Base-by-base conservation (phyloP, 1,140 invertebrate genomes). In the Sinonovacula constricta region DNA sequence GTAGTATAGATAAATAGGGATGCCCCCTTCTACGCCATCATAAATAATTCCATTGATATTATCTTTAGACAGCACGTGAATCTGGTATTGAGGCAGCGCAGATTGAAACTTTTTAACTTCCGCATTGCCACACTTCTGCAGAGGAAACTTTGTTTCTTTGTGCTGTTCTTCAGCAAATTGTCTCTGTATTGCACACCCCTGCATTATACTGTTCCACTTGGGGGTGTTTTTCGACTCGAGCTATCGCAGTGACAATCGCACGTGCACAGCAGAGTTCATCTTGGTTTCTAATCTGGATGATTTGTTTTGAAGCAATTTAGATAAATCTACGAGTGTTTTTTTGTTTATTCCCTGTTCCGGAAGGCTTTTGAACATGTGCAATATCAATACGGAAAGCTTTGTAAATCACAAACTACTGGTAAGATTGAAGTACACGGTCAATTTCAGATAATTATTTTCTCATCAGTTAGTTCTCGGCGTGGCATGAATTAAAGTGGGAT, bases 231-330 rank as follows among this genome's bases (percentile, higher is more conserved):
- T 70, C 53, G 12, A 33, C 7, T 24, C 45, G 36, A 36, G 51
- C 5, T 57, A 57, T 70, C 2, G 53, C 67, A 0, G 53, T 57
- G 4, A 70, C 34, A 36, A 70, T 57, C 1, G 54, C 36, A 7
- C 71, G 22, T 0, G 71, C 60, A 33, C 28, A 53, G 30, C 71
- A 65, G 30, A 74, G 28, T 4, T 74, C 28, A 33, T 74, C 59
- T 33, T 74, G 5, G 22, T 74, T 74, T 30, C n/a, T n/a, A n/a
- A n/a, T n/a, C n/a, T n/a, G n/a, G n/a, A n/a, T n/a, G n/a, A n/a
- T n/a, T n/a, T n/a, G n/a, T n/a, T n/a, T n/a, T n/a, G n/a, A n/a
- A n/a, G n/a, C n/a, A n/a, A n/a, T n/a, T n/a, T n/a, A n/a, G n/a
- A n/a, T n/a, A n/a, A n/a, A n/a, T n/a, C n/a, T n/a, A n/a, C n/a